Base-by-base conservation (phyloP, 2,888 invertebrate species). In the Lepeophtheirus nordmannii region DNA sequence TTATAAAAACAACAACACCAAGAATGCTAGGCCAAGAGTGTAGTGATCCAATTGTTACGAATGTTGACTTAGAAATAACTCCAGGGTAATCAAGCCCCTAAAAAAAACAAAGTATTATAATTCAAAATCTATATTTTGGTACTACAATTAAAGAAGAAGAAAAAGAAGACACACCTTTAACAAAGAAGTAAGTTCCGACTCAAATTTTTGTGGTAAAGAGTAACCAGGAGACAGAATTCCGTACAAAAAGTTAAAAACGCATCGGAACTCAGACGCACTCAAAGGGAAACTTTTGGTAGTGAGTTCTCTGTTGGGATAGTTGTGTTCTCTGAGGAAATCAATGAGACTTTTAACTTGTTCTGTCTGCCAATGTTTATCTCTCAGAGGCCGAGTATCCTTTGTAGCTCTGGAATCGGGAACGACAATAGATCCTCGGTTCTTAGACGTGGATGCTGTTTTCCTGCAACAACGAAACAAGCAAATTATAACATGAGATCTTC, bases 1-100 rank as follows among this genome's bases (percentile, higher is more conserved):
- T 30, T 17, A 58, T 14, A 9, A 58, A 58, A n/a, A 22, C 17
- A 17, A 62, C 10, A 11, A 39, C 22, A n/a, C 62, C 62, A 17
- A 62, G 40, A 40, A 62, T 38, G 12, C 41, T 62, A 37, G 62
- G 62, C 62, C 62, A 62, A 2, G 41, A 41, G 62, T 62, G 62
- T 17, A 20, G 22, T 10, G 62, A 40, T n/a, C 39, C 62, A 17
- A 62, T 40, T 10, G 62, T 62, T 8, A 40, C 22, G 41, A 62
- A 46, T 20, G n/a, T 40, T 9, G 41, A 41, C n/a, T 62, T 62
- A 3, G 41, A 41, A 17, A 62, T 38, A 12, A 22, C 22, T 17
- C 40, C 41, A 1, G 62, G 62, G 17, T 62, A 62, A 10, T 41
- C 46, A 11, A 62, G 39, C 3, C 17, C 41, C 41, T 62, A 39